A percentile compares a stretch with the other conserved stretches of the same genome.
Evolutionary conservation across 2,888 invertebrate species (phyloP).

Genomic region (Noctua janthe): DNA sequence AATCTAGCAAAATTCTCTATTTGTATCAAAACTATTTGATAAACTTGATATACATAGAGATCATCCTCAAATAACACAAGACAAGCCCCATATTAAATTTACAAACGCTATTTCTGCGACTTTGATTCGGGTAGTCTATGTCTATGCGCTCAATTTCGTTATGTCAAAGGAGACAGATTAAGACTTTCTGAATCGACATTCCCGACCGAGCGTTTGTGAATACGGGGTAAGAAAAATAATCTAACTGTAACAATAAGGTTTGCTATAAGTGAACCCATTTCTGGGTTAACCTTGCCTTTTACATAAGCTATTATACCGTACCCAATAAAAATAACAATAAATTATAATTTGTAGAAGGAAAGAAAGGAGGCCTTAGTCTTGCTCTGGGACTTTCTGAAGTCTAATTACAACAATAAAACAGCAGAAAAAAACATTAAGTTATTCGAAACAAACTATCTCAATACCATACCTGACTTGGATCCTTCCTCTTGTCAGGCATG

Average conservation of each 20-base stretch:
- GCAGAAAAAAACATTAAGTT: not conserved
- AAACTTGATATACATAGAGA: not conserved
- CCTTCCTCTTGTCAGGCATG: constrained; percentile 76
- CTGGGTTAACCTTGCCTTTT: not conserved
- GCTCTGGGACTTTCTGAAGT: not conserved
- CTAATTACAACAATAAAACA: not conserved
- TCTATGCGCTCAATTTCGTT: not conserved
- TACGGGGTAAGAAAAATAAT: not conserved
- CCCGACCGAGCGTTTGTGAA: not conserved
- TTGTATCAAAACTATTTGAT: not conserved
- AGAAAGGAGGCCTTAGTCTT: not conserved
- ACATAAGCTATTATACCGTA: not conserved
- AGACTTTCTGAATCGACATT: not conserved
- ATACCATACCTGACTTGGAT: constrained; percentile 78
- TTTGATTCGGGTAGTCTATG: not conserved
- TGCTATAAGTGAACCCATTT: not conserved
- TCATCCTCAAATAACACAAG: not conserved
- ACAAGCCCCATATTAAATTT: not conserved
- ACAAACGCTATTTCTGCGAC: not conserved
- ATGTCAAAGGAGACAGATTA: not conserved
- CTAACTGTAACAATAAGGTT: not conserved
- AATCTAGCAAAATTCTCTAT: not conserved
- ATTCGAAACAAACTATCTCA: not conserved
- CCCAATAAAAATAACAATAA: not conserved
- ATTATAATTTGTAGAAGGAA: not conserved